phyloP scores from a whole-genome alignment of 1,140 invertebrate genomes.

The Nasonia vitripennis region DNA sequence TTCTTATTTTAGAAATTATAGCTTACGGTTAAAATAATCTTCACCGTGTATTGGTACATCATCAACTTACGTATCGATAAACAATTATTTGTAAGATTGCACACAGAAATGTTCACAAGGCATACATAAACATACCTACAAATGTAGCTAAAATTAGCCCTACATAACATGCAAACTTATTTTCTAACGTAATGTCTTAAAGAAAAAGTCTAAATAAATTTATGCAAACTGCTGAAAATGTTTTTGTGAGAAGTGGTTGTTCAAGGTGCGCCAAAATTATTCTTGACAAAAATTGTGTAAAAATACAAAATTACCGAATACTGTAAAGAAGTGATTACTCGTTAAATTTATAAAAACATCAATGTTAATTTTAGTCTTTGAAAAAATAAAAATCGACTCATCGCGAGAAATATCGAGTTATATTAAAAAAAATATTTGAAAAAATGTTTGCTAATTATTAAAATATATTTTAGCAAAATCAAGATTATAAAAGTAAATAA shows the following conservation, averaged over 20 bases:
- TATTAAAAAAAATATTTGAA: not conserved
- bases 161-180: conserved; percentile 23
- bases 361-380: not conserved
- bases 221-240: conserved; percentile 26
- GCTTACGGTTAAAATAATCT: not conserved
- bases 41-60: conserved; percentile 42
- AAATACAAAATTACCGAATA: not conserved
- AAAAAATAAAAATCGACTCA: not conserved
- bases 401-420: not conserved
- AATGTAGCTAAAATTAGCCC: not conserved
- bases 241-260: conserved; percentile 29
- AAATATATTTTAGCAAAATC: not conserved
- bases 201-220: conserved; percentile 19
- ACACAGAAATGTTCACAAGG: conserved; percentile 20
- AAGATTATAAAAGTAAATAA: not conserved
- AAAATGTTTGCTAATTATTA: not conserved
- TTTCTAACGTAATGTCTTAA: not conserved
- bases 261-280: not conserved
- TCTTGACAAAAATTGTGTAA: not conserved
- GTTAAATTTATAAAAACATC: not conserved
- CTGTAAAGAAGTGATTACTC: not conserved
- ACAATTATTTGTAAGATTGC: conserved; percentile 4
- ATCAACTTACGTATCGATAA: conserved; percentile 21
- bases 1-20: conserved; percentile 10
- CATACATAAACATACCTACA: conserved; percentile 20